Percentiles rank a stretch among this genome's conserved stretches.
These are phyloP conservation scores for Cygnus buccinator DNA, from an alignment of 2,113 vertebrate genomes.

Conservation along the genomic window DNA sequence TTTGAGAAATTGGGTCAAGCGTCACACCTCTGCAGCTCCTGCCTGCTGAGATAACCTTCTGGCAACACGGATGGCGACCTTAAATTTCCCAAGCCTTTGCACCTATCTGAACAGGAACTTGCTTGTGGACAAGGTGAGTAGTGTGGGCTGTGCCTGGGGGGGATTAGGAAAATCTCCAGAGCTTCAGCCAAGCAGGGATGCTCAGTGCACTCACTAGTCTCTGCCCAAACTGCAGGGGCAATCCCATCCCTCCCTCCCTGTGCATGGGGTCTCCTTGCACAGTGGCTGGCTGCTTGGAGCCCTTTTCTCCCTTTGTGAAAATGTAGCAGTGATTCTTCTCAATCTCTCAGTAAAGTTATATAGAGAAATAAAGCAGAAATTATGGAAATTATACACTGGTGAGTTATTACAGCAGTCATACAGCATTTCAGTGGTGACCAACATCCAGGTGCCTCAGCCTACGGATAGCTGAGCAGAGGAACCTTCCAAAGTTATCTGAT, in stretches of 20 bases:
- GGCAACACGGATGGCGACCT: not conserved
- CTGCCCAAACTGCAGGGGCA: not conserved
- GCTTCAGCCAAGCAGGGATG: not conserved
- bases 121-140: rapidly evolving
- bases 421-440: not conserved
- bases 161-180: not conserved
- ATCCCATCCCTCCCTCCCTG: not conserved
- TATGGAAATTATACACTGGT: not conserved
- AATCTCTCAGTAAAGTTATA: not conserved
- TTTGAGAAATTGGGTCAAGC: not conserved
- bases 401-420: not conserved
- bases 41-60: rapidly evolving
- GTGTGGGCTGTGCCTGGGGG: not conserved
- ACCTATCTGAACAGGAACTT: not conserved
- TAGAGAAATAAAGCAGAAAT: not conserved
- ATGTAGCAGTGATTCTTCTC: rapidly evolving
- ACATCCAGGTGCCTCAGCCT: not conserved
- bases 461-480: not conserved
- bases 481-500: not conserved
- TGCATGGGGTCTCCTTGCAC: rapidly evolving
- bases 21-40: not conserved
- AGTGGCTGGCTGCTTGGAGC: not conserved
- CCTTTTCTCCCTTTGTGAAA: not conserved
- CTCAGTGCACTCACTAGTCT: not conserved
- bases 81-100: not conserved